Evolutionary conservation across 2,888 invertebrate genomes (phyloP).

Genomic region (Limulus polyphemus): DNA sequence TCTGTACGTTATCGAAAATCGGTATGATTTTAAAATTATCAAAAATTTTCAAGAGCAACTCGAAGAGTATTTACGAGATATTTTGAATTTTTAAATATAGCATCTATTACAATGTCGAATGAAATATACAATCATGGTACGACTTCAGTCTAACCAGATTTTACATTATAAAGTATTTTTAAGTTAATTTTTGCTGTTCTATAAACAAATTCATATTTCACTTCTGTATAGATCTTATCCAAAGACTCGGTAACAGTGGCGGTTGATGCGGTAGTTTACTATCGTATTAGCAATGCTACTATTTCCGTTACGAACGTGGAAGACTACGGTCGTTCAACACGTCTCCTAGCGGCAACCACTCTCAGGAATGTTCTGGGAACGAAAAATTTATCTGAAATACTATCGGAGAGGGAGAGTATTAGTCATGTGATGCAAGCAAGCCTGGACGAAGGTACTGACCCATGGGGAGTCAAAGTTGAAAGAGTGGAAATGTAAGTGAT

Average conservation of each 20-base stretch:
- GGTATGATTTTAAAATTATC: too few species aligned
- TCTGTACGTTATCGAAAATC: too few species aligned
- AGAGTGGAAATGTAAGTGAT: conserved; percentile 83
- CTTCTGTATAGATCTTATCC: conserved; percentile 24
- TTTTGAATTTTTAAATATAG: too few species aligned
- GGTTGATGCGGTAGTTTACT: conserved; percentile 34
- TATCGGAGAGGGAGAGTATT: conserved; percentile 88
- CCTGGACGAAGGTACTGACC: conserved; percentile 78
- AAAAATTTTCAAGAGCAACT: too few species aligned
- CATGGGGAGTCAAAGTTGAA: conserved; percentile 97
- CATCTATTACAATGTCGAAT: too few species aligned
- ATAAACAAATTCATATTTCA: too few species aligned
- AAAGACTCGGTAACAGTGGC: conserved; percentile 32
- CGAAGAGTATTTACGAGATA: too few species aligned
- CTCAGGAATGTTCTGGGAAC: conserved; percentile 77
- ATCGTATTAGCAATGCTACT: conserved; percentile 83
- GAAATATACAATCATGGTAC: too few species aligned
- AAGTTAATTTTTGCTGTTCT: too few species aligned
- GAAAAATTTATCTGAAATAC: conserved; percentile 83
- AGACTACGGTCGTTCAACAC: conserved; percentile 51
- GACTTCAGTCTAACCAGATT: too few species aligned
- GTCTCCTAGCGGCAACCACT: conserved; percentile 52
- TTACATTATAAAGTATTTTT: too few species aligned
- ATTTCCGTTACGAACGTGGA: conserved; percentile 95
- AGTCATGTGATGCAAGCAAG: conserved; percentile 79